Percentiles rank a stretch among this genome's conserved stretches.
phyloP scores from a whole-genome alignment of 2,113 vertebrate genomes.

The Henicopernis longicauda region DNA sequence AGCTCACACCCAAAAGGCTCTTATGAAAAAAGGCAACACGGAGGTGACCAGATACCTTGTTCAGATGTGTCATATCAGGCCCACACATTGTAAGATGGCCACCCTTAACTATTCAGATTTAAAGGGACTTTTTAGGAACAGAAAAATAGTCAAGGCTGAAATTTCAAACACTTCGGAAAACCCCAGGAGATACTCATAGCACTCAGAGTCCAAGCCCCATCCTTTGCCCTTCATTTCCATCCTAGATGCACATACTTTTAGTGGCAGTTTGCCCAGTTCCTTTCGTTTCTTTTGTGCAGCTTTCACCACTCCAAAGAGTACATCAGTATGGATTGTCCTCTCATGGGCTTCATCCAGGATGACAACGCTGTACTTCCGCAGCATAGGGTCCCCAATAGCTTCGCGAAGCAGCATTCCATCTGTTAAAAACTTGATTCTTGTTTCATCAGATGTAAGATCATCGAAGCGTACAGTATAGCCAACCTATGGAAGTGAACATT shows the following conservation, averaged over 20 bases:
- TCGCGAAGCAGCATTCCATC: slow-evolving; percentile 96
- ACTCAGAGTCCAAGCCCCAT: not conserved
- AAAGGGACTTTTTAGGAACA: not conserved
- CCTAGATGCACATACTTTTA: slow-evolving; percentile 72
- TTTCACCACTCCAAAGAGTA: slow-evolving; percentile 94
- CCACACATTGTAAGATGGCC: rapidly evolving
- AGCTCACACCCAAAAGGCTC: not conserved
- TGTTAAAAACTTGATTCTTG: slow-evolving; percentile 90
- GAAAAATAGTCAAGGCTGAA: not conserved
- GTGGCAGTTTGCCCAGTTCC: slow-evolving; percentile 80
- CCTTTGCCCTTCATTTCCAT: rapidly evolving
- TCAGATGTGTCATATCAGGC: not conserved
- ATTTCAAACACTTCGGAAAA: not conserved
- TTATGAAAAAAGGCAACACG: not conserved
- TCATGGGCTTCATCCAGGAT: slow-evolving; percentile 96
- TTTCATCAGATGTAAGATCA: slow-evolving; percentile 85
- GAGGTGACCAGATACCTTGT: not conserved
- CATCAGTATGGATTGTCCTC: slow-evolving; percentile 91
- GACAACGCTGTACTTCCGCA: slow-evolving; percentile 86
- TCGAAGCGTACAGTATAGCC: slow-evolving; percentile 96
- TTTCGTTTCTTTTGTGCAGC: slow-evolving; percentile 82
- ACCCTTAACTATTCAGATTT: not conserved
- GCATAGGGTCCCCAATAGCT: slow-evolving; percentile 86
- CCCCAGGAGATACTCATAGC: not conserved
- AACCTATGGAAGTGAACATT: slow-evolving; percentile 65